Conservation (phyloP, 2,113 vertebrate genomes). For the Hemiscyllium ocellatum region DNA sequence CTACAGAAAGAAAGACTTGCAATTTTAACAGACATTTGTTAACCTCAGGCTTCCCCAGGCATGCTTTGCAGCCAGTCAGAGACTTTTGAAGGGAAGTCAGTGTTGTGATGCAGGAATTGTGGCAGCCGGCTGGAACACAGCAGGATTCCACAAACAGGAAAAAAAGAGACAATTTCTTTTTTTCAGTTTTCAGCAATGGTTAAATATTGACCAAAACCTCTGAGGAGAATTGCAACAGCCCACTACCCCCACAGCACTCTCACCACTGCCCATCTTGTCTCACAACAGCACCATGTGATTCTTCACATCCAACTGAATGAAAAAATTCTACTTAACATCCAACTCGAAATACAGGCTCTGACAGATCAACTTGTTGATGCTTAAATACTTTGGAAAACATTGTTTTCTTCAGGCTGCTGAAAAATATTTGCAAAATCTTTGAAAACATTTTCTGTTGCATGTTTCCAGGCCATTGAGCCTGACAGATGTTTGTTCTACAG, state of each 20-base stretch:
- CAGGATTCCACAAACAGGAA: not conserved
- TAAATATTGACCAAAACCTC: not conserved
- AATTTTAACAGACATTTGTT: not conserved
- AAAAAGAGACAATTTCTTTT: not conserved
- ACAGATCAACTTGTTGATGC: not conserved
- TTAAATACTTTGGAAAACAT: not conserved
- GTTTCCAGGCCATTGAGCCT: not conserved
- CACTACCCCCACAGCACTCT: too few relatives aligned
- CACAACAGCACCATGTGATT: not conserved
- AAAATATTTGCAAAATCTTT: not conserved
- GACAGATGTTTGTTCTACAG: not conserved
- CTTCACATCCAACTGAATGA: not conserved
- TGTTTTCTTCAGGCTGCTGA: not conserved
- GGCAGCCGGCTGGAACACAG: not conserved
- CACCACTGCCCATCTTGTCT: not conserved
- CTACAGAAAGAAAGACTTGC: not conserved
- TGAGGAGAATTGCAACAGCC: not conserved
- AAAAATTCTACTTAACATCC: not conserved
- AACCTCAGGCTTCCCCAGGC: not conserved
- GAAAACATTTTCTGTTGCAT: not conserved
- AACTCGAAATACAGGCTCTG: not conserved
- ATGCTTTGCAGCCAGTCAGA: not conserved
- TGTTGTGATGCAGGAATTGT: not conserved
- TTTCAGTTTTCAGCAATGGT: not conserved
- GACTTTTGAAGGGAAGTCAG: not conserved